A percentile compares a stretch with the other conserved stretches of the same genome.
Conservation (phyloP, 2,888 invertebrate genomes). For the Spodoptera picta region DNA sequence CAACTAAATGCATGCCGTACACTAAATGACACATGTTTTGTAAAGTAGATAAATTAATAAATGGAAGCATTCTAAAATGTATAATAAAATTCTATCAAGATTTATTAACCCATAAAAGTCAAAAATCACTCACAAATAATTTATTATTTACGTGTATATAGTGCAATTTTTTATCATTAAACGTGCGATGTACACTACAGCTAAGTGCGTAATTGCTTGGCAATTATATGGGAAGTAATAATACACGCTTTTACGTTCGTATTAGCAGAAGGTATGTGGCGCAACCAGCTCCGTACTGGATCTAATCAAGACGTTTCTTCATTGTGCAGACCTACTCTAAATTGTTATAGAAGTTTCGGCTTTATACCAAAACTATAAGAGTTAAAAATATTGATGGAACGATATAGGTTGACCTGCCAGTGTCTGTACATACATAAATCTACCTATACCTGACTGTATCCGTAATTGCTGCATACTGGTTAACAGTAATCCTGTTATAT, state of each 20-base stretch:
- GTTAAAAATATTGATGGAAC: too few species aligned
- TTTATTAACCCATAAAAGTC: too few species aligned
- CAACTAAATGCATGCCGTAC: too few species aligned
- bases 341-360: too few species aligned
- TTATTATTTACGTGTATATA: conserved; percentile 21
- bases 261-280: conserved; percentile 71
- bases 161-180: conserved; percentile 27
- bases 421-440: too few species aligned
- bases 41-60: too few species aligned
- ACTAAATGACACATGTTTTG: too few species aligned
- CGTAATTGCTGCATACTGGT: conserved; percentile 24
- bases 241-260: conserved; percentile 69
- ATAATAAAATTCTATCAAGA: too few species aligned
- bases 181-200: conserved; percentile 34
- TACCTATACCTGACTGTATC: conserved; percentile 15
- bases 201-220: conserved; percentile 64
- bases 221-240: conserved; percentile 67
- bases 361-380: too few species aligned
- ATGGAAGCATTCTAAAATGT: too few species aligned
- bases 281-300: conserved; percentile 55
- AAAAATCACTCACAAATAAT: conserved; percentile 20
- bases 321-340: conserved; percentile 21
- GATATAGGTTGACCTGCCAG: too few species aligned
- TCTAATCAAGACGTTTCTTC: conserved; percentile 52
- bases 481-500: conserved; percentile 8